Percentiles rank a stretch among this genome's conserved stretches.
These are phyloP conservation scores for Eptesicus fuscus DNA, from an alignment of 2,113 vertebrate species.

Conservation along the genomic window DNA sequence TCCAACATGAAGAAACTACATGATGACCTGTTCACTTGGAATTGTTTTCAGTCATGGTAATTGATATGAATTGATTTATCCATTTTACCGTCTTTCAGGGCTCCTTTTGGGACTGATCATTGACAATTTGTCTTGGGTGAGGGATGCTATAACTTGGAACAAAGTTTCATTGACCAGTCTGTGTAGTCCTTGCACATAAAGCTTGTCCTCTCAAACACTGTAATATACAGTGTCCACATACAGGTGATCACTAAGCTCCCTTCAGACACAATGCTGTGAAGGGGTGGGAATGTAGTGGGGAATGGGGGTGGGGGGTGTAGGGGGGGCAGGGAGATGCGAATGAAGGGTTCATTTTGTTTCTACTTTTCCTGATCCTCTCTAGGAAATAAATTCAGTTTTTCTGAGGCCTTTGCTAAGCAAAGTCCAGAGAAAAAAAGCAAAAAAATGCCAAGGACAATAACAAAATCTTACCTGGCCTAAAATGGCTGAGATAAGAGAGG, in stretches of 20 bases:
- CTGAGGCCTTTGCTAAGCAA: background rate
- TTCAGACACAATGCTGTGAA: background rate
- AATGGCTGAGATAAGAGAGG: slow-evolving; percentile 92
- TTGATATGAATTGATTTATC: background rate
- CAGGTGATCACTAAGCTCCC: background rate
- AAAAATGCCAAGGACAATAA: background rate
- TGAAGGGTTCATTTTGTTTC: background rate
- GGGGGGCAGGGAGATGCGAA: accelerated
- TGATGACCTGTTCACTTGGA: background rate
- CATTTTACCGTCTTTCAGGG: background rate
- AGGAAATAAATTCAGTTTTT: background rate
- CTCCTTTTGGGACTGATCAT: background rate
- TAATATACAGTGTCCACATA: background rate
- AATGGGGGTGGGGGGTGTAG: no score
- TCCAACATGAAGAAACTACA: background rate
- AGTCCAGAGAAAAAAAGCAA: slow-evolving; percentile 4
- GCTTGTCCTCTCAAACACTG: background rate
- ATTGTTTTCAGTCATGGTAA: background rate
- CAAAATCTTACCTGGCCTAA: slow-evolving; percentile 90
- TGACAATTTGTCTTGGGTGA: background rate
- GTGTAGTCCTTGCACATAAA: background rate
- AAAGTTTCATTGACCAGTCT: background rate
- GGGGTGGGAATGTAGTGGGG: background rate
- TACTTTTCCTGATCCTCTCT: background rate
- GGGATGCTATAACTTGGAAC: background rate